Base-by-base conservation (phyloP, 2,888 invertebrate genomes). In the Leptarthrus brevirostris region DNA sequence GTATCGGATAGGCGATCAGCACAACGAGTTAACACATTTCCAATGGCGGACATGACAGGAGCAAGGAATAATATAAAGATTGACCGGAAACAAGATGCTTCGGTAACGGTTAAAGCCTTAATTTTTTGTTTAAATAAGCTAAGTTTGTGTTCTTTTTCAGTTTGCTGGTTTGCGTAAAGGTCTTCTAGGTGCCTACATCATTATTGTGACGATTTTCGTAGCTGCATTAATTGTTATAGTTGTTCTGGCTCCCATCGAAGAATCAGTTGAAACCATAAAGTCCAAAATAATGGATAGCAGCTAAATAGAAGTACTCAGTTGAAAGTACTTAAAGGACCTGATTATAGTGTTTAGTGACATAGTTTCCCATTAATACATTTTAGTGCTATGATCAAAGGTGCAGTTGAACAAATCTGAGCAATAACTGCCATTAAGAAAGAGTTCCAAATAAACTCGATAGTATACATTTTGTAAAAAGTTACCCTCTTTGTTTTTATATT, bases 41-140 rank as follows among this genome's bases (percentile, higher is more conserved):
- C 94, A 26, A 93, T 95, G 93, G 93, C 93, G 81, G 94, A 95
- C 81, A 87, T 91, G 81, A 88, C 90, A 12, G 89, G 89, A 53
- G 85, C 86, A 77, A 83, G 89, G 1, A 89, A 89, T 74, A 88
- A 89, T 78, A 89, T 91, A 78, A 89, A 89, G 80, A 87, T 90
- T 77, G 93, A 93, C 82, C 86, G 91, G 77, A 90, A 89, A 81
- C 88, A 90, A 77, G 94, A 94, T 83, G 92, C 93, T 47, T 92
- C 94, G 80, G 94, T 94, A 86, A 87, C 87, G 86, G 72, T 73
- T 69, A 74, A 49, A 36, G 52, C 61, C 16, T n/a, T 22, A n/a
- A 49, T 12, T 18, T 30, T 52, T 40, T 49, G 26, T 64, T 73
- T 14, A 20, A 12, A 12, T 22, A 24, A 24, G 14, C 26, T 30